Percentiles rank a stretch among this genome's conserved stretches.
Conservation (phyloP, 2,113 vertebrate species). For the Chionomys nivalis region DNA sequence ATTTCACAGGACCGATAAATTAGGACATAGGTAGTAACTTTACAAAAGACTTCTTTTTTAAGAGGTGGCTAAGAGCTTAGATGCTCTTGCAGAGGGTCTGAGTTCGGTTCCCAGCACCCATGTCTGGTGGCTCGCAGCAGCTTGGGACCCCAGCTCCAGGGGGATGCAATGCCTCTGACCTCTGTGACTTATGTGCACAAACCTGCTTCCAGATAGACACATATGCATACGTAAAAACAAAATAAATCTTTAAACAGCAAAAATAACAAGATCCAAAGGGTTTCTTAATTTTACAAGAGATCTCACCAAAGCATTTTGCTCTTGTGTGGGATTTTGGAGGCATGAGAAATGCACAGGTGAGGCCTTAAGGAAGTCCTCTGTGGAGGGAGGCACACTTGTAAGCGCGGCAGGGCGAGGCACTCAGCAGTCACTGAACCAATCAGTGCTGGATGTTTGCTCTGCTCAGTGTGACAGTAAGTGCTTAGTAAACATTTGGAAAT, state of each 20-base stretch:
- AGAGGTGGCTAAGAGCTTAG: neutral
- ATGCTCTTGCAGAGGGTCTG: neutral
- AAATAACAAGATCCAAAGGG: neutral
- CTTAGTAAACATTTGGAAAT: neutral
- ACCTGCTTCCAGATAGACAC: neutral
- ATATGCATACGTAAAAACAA: neutral
- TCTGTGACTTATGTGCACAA: neutral
- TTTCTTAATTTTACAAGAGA: constrained; percentile 47
- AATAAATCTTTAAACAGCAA: neutral
- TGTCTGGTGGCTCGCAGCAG: neutral
- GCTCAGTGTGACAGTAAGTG: neutral
- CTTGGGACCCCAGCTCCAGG: neutral
- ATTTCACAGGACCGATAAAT: neutral
- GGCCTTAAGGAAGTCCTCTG: constrained; percentile 8
- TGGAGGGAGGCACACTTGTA: neutral
- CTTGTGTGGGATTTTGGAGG: constrained; percentile 8
- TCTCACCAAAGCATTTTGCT: constrained; percentile 39
- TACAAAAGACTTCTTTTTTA: neutral
- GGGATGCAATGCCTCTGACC: no score
- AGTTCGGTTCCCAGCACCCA: neutral
- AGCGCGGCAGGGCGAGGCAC: neutral
- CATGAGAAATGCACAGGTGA: neutral
- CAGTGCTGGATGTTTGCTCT: constrained; percentile 5
- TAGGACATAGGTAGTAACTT: neutral
- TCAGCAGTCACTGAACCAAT: neutral